Evolutionary conservation across 1,140 invertebrate genomes (phyloP).

Genomic region (Helicoverpa armigera): DNA sequence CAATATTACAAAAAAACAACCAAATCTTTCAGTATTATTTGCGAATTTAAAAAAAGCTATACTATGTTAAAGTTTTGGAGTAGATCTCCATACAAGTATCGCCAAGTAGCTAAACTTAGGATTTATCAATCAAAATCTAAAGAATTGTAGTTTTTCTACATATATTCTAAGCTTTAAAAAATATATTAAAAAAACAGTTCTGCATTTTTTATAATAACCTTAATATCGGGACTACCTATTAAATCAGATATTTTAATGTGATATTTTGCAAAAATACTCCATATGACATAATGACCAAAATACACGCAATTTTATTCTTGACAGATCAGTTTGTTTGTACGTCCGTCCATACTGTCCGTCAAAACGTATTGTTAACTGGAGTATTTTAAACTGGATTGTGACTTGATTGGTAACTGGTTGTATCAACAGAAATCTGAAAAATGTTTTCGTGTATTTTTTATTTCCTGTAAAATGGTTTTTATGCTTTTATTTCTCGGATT

Average conservation of each 20-base stretch:
- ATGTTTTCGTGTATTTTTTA: not conserved
- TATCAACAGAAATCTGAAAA: constrained; percentile 23
- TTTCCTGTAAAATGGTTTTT: not conserved
- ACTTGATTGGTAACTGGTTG: constrained; percentile 29
- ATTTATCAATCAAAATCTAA: no score
- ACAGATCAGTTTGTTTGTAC: constrained; percentile 12
- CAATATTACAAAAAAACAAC: no score
- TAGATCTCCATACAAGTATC: not conserved
- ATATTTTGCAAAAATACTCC: not conserved
- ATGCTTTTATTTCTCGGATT: not conserved
- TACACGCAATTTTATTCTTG: not conserved
- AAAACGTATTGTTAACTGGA: constrained; percentile 11
- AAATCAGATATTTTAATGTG: not conserved
- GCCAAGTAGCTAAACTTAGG: not conserved
- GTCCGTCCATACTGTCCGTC: not conserved
- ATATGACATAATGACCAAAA: not conserved
- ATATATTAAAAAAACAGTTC: no score
- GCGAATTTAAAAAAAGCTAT: no score
- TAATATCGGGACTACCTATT: no score
- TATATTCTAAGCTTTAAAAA: no score
- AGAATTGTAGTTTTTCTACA: no score
- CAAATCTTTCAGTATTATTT: no score
- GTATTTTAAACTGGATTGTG: constrained; percentile 6
- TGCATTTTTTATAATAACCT: no score
- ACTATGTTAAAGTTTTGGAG: not conserved